phyloP scores from a whole-genome alignment of 2,888 invertebrate species.

The Scaptomyza cyrtandrae region DNA sequence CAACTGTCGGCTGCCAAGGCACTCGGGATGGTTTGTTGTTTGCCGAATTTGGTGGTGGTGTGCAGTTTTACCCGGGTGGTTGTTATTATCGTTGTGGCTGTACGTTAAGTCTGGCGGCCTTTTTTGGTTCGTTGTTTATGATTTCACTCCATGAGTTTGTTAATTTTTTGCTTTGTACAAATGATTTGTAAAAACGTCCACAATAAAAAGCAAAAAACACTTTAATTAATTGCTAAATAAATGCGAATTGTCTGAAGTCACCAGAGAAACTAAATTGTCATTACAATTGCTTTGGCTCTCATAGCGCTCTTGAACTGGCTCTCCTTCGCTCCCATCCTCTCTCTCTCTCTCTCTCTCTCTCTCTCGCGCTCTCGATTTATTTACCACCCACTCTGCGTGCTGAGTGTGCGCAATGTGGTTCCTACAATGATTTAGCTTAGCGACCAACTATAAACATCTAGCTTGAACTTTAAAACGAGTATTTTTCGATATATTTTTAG shows the following conservation, averaged over 20 bases:
- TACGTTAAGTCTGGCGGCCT: constrained; percentile 2
- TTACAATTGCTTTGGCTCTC: constrained; percentile 19
- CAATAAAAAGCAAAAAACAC: constrained; percentile 46
- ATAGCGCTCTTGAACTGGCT: constrained; percentile 3
- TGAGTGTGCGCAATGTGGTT: constrained; percentile 55
- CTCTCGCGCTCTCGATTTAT: constrained; percentile 11
- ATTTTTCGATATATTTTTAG: constrained; percentile 56
- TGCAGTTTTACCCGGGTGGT: constrained; percentile 24
- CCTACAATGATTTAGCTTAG: too few relatives aligned
- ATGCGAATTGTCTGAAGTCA: constrained; percentile 64
- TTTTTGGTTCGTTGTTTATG: constrained; percentile 10
- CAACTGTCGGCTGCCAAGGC: constrained; percentile 58
- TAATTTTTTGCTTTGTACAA: constrained; percentile 15
- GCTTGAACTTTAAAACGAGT: constrained; percentile 55
- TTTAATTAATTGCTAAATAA: constrained; percentile 68
- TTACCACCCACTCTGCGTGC: constrained; percentile 52
- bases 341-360: constrained; percentile 11
- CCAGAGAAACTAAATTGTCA: constrained; percentile 63
- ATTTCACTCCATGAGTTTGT: constrained; percentile 27
- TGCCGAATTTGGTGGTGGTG: constrained; percentile 5
- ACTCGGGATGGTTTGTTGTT: constrained; percentile 38
- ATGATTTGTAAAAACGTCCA: constrained; percentile 29
- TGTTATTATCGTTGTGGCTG: constrained; percentile 11
- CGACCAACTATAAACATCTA: constrained; percentile 31
- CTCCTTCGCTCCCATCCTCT: constrained; percentile 5